These are phyloP conservation scores for Iselma pallidipennis DNA, from an alignment of 2,888 invertebrate genomes.

Conservation along the genomic window DNA sequence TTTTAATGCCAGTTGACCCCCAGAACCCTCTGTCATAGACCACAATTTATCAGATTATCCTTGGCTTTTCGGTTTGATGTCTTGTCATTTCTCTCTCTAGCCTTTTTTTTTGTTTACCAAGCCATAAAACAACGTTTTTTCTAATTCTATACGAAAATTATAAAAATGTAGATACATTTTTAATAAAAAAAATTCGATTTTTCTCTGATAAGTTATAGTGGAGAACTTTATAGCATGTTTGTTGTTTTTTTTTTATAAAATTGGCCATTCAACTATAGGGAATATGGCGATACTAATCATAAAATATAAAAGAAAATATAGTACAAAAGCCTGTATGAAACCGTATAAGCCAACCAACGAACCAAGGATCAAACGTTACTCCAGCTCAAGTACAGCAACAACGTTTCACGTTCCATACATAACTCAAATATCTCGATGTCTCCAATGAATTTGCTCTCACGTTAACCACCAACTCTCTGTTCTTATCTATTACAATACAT, in stretches of 20 bases:
- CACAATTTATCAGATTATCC: constrained; percentile 26
- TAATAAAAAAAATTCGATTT: neutral
- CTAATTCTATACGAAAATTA: constrained; percentile 10
- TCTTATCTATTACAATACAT: neutral
- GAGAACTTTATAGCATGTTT: neutral
- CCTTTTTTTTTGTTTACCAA: neutral
- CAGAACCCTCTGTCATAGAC: constrained; percentile 11
- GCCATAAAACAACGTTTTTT: constrained; percentile 35
- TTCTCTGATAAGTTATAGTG: neutral
- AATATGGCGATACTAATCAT: constrained; percentile 16
- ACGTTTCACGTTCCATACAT: constrained; percentile 41
- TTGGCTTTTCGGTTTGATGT: neutral
- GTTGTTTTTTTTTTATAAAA: neutral
- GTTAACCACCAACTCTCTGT: neutral
- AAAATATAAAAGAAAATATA: constrained; percentile 37
- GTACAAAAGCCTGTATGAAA: constrained; percentile 38
- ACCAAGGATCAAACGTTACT: constrained; percentile 28
- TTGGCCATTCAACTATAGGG: neutral
- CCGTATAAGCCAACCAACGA: constrained; percentile 37
- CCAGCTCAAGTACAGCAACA: constrained; percentile 23
- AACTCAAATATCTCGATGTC: constrained; percentile 33
- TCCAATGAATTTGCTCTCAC: constrained; percentile 6
- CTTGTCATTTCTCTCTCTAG: neutral
- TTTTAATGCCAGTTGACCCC: constrained; percentile 19
- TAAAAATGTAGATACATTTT: neutral